Base-by-base conservation (phyloP, 2,113 vertebrate genomes). In the Neogobius melanostomus region DNA sequence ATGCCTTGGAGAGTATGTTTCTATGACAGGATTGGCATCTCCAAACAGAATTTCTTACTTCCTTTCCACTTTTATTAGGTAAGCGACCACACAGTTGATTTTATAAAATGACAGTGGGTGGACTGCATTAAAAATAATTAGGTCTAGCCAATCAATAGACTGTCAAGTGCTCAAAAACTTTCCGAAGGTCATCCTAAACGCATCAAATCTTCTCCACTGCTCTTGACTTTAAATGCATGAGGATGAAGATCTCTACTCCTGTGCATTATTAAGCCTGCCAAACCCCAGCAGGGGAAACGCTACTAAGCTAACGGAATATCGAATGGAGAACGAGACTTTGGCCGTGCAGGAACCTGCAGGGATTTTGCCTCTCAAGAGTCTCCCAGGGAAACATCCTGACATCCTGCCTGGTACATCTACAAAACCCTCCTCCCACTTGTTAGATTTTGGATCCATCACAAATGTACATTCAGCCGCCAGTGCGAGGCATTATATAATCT, bases 381-480 rank as follows among this genome's bases (percentile, higher is more conserved):
- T 42, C 56, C 56, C 2, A 21, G 28, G 56, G 56, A 21, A 21
- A 42, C 56, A 36, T 59, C 17, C 14, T 59, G 56, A 59, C 56
- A 59, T 59, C 28, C 28, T 42, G 28, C 56, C 42, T 11, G 12
- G 28, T 21, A 14, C 28, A 7, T 59, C 56, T 59, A 42, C 56
- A 42, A 59, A 54, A 59, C 56, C 56, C 28, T 59, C 42, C 56
- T 15, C 21, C 28, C 8, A 59, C 21, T 59, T 59, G 56, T 59
- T 59, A 43, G 56, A 42, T 42, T 42, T 21, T 42, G 28, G 11
- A 59, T 42, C 28, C 56, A 42, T 59, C 56, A 59, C 7, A 42
- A 59, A 59, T 42, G 17, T 59, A 59, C 56, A 59, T 59, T 59
- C 14, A 59, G 42, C 56, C 42, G 21, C 21, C 11, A 59, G 56